Evolutionary conservation across 2,888 invertebrate species (phyloP).

Genomic region (Serripes groenlandicus): DNA sequence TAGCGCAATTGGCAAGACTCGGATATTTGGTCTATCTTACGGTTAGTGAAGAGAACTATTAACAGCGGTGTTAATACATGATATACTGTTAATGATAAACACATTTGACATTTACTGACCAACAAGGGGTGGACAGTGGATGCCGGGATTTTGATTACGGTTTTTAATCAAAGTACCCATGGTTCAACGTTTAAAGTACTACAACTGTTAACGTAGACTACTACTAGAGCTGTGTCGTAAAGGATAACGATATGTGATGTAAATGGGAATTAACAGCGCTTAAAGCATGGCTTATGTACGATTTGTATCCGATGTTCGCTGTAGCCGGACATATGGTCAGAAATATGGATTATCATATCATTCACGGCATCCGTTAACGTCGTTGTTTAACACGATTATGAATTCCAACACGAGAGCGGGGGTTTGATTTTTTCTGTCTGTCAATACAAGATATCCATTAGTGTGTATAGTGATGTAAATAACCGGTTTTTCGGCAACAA

Average conservation of each 20-base stretch:
- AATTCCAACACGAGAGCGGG: not conserved
- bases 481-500: not conserved
- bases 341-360: not conserved
- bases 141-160: too few species aligned
- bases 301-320: conserved; percentile 14
- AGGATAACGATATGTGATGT: too few species aligned
- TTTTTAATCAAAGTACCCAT: too few species aligned
- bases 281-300: too few species aligned
- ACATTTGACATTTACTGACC: too few species aligned
- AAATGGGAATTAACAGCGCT: too few species aligned
- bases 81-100: too few species aligned
- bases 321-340: conserved; percentile 10
- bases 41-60: not conserved
- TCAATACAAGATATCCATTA: not conserved
- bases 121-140: too few species aligned
- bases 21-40: not conserved
- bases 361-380: not conserved
- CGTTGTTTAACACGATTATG: not conserved
- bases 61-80: not conserved
- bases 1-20: conserved; percentile 15
- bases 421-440: conserved; percentile 6
- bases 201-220: too few species aligned
- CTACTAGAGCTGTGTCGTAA: too few species aligned
- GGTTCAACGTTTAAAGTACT: too few species aligned
- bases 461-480: not conserved